Conservation (phyloP, 2,888 invertebrate species). For the Parascotia fuliginaria region DNA sequence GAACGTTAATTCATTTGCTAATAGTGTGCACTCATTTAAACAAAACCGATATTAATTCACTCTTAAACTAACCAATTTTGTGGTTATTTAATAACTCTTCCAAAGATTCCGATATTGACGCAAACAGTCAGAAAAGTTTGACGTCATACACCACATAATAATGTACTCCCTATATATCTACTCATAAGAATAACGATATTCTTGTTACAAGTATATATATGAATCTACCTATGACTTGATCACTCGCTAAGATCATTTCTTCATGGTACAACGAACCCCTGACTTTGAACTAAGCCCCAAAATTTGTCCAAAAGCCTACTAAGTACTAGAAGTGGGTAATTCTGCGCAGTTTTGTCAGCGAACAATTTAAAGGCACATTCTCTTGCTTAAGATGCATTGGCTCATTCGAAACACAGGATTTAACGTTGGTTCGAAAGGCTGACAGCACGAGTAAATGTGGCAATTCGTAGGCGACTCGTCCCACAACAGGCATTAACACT, state of each 20-base stretch:
- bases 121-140: no score
- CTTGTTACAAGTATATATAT: no score
- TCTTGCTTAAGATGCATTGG: slow-evolving; percentile 83
- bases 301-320: slow-evolving; percentile 46
- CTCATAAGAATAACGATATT: no score
- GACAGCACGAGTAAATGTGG: slow-evolving; percentile 72
- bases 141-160: no score
- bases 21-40: slow-evolving; percentile 3
- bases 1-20: not conserved
- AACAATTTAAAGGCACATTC: slow-evolving; percentile 71
- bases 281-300: slow-evolving; percentile 38
- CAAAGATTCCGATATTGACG: no score
- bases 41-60: slow-evolving; percentile 11
- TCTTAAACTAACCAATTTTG: slow-evolving; percentile 14
- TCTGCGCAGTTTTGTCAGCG: slow-evolving; percentile 60
- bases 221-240: slow-evolving; percentile 13
- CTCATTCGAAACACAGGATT: slow-evolving; percentile 79
- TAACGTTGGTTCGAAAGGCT: slow-evolving; percentile 70
- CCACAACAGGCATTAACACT: slow-evolving; percentile 81
- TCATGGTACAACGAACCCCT: slow-evolving; percentile 29
- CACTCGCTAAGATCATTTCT: slow-evolving; percentile 27
- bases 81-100: slow-evolving; percentile 9
- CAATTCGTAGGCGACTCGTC: slow-evolving; percentile 80
- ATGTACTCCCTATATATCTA: no score
- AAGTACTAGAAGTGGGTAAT: slow-evolving; percentile 51